Conservation (phyloP, 1,140 invertebrate species). For the Papilio xuthus region DNA sequence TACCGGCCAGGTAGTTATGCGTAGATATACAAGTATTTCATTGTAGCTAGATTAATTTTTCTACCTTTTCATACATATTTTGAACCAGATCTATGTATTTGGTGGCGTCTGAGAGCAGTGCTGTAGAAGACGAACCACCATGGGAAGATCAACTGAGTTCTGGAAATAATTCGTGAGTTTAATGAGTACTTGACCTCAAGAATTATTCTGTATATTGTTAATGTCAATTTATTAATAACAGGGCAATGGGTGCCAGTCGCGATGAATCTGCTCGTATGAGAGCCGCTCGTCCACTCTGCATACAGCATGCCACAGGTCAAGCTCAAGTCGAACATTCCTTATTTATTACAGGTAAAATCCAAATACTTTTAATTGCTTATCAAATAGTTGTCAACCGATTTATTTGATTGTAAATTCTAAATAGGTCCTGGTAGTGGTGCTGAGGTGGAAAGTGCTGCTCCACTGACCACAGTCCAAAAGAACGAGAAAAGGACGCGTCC, state of each 20-base stretch:
- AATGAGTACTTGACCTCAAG: not conserved
- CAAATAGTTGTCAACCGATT: not conserved
- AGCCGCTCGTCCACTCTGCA: conserved; percentile 66
- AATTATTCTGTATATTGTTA: not conserved
- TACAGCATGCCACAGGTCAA: conserved; percentile 65
- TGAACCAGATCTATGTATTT: conserved; percentile 71
- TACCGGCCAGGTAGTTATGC: conserved; percentile 62
- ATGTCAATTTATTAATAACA: conserved; percentile 22
- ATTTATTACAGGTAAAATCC: conserved; percentile 60
- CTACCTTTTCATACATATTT: not conserved
- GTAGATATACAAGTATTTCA: not conserved
- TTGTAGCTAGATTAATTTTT: not conserved
- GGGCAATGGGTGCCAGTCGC: conserved; percentile 47
- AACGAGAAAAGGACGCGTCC: conserved; percentile 51
- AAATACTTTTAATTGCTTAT: conserved; percentile 1
- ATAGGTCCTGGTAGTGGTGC: conserved; percentile 62
- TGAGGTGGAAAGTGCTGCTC: conserved; percentile 64
- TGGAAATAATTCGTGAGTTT: conserved; percentile 70
- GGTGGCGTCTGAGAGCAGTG: conserved; percentile 75
- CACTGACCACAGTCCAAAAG: conserved; percentile 43
- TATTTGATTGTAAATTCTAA: not conserved
- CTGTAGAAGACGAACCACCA: conserved; percentile 70
- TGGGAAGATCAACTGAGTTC: conserved; percentile 66
- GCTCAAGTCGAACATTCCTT: conserved; percentile 63
- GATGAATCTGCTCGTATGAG: conserved; percentile 53